Evolutionary conservation across 2,888 invertebrate genomes (phyloP).

Genomic region (Glaucopsyche alexis): DNA sequence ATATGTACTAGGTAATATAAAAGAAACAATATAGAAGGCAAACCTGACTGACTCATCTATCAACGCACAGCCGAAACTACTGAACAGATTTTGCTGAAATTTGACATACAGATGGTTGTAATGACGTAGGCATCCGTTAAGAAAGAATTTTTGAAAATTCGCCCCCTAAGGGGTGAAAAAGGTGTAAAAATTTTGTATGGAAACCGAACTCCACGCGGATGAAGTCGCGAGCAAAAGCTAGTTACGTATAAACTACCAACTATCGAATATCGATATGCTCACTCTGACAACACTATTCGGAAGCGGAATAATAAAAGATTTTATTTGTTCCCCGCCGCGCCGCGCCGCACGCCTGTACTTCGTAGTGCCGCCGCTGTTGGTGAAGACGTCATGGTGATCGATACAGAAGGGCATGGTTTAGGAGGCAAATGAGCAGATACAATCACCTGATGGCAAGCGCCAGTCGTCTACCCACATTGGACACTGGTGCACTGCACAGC

Average conservation of each 20-base stretch:
- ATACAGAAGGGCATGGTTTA: neutral
- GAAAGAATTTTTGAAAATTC: too few species aligned
- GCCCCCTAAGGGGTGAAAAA: too few species aligned
- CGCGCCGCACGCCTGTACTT: neutral
- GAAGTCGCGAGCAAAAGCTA: too few species aligned
- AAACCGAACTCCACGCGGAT: too few species aligned
- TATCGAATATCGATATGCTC: neutral
- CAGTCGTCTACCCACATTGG: neutral
- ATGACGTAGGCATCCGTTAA: too few species aligned
- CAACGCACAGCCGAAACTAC: too few species aligned
- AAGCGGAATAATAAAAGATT: constrained; percentile 24
- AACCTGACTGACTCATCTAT: too few species aligned
- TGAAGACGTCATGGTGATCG: neutral
- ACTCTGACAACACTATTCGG: neutral
- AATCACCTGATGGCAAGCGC: neutral
- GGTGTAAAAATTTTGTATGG: too few species aligned
- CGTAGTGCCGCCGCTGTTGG: neutral
- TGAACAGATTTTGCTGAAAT: too few species aligned
- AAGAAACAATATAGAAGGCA: too few species aligned
- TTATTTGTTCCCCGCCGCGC: constrained; percentile 18
- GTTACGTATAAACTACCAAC: neutral
- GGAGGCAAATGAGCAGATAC: neutral
- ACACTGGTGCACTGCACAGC: neutral
- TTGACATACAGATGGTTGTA: too few species aligned
- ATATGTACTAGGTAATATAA: too few species aligned